These are phyloP conservation scores for Prionailurus viverrinus DNA, from an alignment of 2,113 vertebrate species.

Conservation along the genomic window DNA sequence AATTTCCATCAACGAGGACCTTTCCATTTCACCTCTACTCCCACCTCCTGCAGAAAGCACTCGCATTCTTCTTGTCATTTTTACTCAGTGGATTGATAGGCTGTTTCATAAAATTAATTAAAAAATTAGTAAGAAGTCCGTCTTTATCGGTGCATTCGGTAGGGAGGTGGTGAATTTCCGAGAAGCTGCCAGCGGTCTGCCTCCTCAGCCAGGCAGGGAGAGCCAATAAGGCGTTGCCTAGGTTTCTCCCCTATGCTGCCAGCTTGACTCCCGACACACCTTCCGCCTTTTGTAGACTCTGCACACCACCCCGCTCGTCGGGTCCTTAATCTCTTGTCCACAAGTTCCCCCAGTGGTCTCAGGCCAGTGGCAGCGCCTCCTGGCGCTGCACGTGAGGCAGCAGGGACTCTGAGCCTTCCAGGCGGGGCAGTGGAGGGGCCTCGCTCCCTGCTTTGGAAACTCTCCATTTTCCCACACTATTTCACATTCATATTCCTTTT, in stretches of 20 bases:
- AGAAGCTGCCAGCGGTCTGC: neutral
- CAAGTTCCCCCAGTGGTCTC: neutral
- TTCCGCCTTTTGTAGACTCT: fast-evolving
- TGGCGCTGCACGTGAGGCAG: neutral
- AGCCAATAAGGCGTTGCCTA: neutral
- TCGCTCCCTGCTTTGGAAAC: conserved; percentile 77
- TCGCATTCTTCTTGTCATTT: neutral
- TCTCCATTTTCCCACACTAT: conserved; percentile 85
- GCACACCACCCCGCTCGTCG: fast-evolving
- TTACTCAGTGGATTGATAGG: neutral
- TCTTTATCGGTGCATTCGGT: neutral
- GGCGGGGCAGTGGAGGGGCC: conserved; percentile 29
- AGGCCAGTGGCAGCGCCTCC: neutral
- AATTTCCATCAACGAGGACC: neutral
- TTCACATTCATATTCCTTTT: conserved; percentile 85
- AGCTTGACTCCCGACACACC: neutral
- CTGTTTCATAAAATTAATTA: neutral
- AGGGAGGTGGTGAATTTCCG: neutral
- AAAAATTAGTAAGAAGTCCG: neutral
- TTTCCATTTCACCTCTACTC: neutral
- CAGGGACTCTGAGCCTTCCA: conserved; percentile 34
- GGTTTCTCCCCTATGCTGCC: neutral
- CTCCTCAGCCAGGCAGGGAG: too few species aligned
- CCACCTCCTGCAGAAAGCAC: neutral
- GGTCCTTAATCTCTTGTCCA: fast-evolving